Percentiles rank a stretch among this genome's conserved stretches.
These are phyloP conservation scores for Subacronicta megacephala DNA, from an alignment of 2,888 invertebrate species.

Conservation along the genomic window DNA sequence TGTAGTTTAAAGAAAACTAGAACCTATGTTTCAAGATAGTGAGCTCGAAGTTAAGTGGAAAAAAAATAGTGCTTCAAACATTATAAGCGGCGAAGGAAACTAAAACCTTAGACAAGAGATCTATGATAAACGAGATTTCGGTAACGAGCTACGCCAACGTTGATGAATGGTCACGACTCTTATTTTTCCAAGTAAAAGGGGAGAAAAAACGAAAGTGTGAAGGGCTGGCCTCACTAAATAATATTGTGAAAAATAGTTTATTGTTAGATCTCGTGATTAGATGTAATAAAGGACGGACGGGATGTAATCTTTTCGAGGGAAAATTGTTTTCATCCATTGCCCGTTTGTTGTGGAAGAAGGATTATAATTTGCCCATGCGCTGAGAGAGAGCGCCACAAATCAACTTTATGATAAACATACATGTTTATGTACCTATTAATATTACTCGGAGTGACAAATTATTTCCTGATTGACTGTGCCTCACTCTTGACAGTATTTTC, in stretches of 20 bases:
- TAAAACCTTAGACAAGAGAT: conserved; percentile 88
- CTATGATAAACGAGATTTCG: conserved; percentile 88
- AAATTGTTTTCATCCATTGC: conserved; percentile 81
- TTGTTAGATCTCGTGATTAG: conserved; percentile 87
- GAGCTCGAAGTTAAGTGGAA: conserved; percentile 55
- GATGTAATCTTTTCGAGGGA: conserved; percentile 75
- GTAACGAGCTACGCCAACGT: conserved; percentile 82
- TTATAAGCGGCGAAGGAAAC: conserved; percentile 60
- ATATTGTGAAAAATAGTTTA: conserved; percentile 86
- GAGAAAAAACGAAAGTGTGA: conserved; percentile 81
- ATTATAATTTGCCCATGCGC: conserved; percentile 70
- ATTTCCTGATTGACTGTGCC: conserved; percentile 25
- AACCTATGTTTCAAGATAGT: conserved; percentile 55
- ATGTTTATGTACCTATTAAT: conserved; percentile 22
- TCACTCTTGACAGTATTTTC: conserved; percentile 14
- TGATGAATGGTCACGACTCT: conserved; percentile 82
- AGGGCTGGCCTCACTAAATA: conserved; percentile 79
- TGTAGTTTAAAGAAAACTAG: conserved; percentile 56
- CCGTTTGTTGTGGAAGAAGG: conserved; percentile 75
- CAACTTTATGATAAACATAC: conserved; percentile 53
- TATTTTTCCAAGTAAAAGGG: conserved; percentile 80
- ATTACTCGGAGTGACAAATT: conserved; percentile 37
- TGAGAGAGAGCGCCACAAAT: conserved; percentile 50
- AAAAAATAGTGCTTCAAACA: conserved; percentile 49
- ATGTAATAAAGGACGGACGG: conserved; percentile 77